phyloP scores from a whole-genome alignment of 23 tunicate species.

The Aplidium turbinatum region DNA sequence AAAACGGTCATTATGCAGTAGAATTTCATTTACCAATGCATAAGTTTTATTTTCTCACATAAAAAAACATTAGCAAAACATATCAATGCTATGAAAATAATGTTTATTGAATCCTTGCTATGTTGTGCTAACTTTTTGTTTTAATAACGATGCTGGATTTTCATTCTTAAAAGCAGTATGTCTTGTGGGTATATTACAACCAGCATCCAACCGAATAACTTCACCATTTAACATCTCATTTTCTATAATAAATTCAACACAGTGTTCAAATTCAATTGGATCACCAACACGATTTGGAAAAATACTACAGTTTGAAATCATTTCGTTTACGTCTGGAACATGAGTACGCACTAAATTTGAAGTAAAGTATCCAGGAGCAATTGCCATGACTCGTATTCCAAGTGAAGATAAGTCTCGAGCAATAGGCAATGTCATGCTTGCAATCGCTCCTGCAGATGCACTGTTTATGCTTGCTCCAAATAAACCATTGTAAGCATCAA shows the following conservation, averaged over 20 bases:
- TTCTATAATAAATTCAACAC: constrained; percentile 64
- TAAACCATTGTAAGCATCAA: constrained; percentile 66
- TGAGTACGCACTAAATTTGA: no score
- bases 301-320: constrained; percentile 40
- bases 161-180: no score
- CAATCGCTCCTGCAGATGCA: constrained; percentile 74
- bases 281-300: constrained; percentile 93
- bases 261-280: constrained; percentile 68
- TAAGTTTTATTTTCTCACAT: neutral
- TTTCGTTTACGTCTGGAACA: constrained; percentile 33
- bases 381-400: constrained; percentile 79
- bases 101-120: no score
- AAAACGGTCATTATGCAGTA: neutral
- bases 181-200: constrained; percentile 14
- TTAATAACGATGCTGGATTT: no score
- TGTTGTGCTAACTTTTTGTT: no score
- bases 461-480: constrained; percentile 56
- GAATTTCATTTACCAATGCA: neutral
- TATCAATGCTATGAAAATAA: no score
- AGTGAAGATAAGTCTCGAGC: constrained; percentile 70
- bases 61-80: no score
- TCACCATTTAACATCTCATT: constrained; percentile 97
- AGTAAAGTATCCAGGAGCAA: constrained; percentile 88
- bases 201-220: constrained; percentile 82
- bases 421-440: constrained; percentile 88